A percentile compares a stretch with the other conserved stretches of the same genome.
These are phyloP conservation scores for Machimus rusticus DNA, from an alignment of 2,888 invertebrate genomes.

Conservation along the genomic window DNA sequence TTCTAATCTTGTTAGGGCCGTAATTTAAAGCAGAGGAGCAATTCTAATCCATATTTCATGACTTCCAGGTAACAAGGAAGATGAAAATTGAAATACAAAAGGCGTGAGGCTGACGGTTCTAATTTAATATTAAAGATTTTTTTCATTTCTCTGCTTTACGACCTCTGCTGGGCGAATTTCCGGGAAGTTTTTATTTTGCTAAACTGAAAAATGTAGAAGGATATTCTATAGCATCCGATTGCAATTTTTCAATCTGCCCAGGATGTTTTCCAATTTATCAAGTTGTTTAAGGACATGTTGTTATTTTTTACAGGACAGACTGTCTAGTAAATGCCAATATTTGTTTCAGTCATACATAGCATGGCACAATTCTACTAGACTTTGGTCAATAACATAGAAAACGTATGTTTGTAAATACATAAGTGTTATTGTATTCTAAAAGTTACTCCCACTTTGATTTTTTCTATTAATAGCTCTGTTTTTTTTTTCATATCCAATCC, in stretches of 20 bases:
- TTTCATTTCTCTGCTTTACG: not conserved
- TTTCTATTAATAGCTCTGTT: too few species aligned
- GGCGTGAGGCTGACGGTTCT: not conserved
- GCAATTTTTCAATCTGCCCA: not conserved
- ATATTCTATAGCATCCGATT: not conserved
- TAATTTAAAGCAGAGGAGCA: not conserved
- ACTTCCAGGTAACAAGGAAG: not conserved
- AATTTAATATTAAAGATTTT: slow-evolving; percentile 9
- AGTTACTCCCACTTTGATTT: too few species aligned
- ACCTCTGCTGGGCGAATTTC: not conserved
- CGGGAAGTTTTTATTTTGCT: not conserved
- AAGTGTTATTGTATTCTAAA: too few species aligned
- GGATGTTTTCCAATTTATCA: not conserved
- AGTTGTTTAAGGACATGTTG: not conserved
- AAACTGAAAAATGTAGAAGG: not conserved
- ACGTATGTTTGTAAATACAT: too few species aligned
- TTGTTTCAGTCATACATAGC: too few species aligned
- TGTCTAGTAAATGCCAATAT: too few species aligned
- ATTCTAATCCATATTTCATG: slow-evolving; percentile 17
- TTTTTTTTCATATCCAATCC: too few species aligned
- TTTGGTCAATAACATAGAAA: too few species aligned
- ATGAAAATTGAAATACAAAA: not conserved
- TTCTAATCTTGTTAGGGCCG: slow-evolving; percentile 13
- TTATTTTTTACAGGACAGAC: not conserved
- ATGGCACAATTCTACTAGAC: too few species aligned